Evolutionary conservation across 2,888 invertebrate genomes (phyloP), one percentile per base, ranked within the genome.

Genomic region (Cephus pygmeus): DNA sequence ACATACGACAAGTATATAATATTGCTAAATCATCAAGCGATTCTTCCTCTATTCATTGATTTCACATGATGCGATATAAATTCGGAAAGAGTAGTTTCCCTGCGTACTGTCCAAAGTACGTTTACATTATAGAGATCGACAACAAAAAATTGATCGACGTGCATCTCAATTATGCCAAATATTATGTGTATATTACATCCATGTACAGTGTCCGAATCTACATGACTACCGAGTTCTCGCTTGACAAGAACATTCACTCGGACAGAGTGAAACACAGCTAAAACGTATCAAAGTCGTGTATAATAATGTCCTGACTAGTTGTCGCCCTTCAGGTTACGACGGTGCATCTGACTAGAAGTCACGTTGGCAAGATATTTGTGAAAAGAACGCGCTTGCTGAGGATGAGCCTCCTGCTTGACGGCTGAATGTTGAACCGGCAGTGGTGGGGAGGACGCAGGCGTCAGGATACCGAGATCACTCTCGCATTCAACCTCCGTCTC

Each of bases 391-490:
- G 36, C 76, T 2, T 83, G 82, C 73, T 80, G 79, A 33, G 73
- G 71, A 73, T 69, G 77, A n/a, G 74, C 69, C 12, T 73, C 69
- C 11, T 85, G 84, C 34, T 76, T 79, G 78, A 85, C 86, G 12
- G 77, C 74, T 9, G 83, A 77, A 75, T 80, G 83, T 68, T 84
- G 83, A 34, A 80, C 75, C 73, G 84, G 76, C 73, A 85, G 76
- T 11, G 87, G 85, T 30, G 90, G 90, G 6, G 90, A 88, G 12
- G 89, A 85, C 1, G 90, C 90, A n/a, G 91, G 90, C 6, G 90
- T 90, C 3, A 91, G 81, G 23, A 90, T 84, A 31, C 90, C 90
- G 11, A 90, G 83, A 75, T 84, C 83, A 77, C 81, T 83, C 36
- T 88, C 87, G 79, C 81, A 85, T 73, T 87, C 86, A 23, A 81